Conservation (phyloP, 1,140 invertebrate genomes). For the Lepidostoma basale region DNA sequence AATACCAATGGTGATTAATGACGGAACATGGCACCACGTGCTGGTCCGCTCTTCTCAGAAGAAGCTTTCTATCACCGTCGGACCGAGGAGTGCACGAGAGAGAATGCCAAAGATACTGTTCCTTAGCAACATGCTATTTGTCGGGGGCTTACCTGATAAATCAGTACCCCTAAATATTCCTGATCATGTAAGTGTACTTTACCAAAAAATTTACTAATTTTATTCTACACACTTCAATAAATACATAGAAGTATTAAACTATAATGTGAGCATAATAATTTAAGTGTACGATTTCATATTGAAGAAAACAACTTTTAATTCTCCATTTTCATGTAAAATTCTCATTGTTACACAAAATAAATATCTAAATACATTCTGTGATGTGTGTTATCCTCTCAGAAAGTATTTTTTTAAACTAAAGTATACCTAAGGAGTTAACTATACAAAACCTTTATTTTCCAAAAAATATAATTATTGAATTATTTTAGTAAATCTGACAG, state of each 20-base stretch:
- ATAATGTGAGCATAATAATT: no score
- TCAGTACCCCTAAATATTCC: constrained; percentile 57
- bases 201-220: constrained; percentile 29
- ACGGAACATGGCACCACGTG: constrained; percentile 86
- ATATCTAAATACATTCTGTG: no score
- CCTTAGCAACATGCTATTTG: constrained; percentile 73
- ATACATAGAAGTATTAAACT: not conserved
- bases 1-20: constrained; percentile 70
- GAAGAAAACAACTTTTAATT: no score
- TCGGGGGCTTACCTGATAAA: constrained; percentile 76
- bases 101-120: constrained; percentile 72
- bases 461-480: no score
- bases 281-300: no score
- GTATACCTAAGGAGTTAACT: no score
- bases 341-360: no score
- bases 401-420: no score
- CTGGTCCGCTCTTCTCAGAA: constrained; percentile 66
- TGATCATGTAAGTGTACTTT: constrained; percentile 53
- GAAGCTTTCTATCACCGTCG: constrained; percentile 72
- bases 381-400: no score
- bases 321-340: no score
- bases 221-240: constrained; percentile 38
- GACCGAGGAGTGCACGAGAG: constrained; percentile 63
- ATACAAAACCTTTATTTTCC: no score
- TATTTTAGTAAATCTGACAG: no score